Evolutionary conservation across 2,113 vertebrate genomes (phyloP).

Genomic region (Oceanites oceanicus): DNA sequence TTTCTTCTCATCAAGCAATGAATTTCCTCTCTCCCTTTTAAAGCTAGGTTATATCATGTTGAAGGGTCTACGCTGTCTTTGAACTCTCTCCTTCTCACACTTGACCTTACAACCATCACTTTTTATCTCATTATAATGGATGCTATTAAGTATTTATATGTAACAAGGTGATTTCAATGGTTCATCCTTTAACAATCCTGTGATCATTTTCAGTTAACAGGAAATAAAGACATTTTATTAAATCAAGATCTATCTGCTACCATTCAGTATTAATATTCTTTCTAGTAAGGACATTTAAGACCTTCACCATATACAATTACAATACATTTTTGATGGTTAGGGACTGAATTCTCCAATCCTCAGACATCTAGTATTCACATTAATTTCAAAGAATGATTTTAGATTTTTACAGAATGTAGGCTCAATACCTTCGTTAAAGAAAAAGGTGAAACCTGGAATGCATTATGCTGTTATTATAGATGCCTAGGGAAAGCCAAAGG

Average conservation of each 20-base stretch:
- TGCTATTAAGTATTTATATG: conserved; percentile 53
- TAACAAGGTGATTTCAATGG: conserved; percentile 53
- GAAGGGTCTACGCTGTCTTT: conserved; percentile 31
- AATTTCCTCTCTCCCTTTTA: conserved; percentile 7
- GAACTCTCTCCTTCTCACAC: conserved; percentile 38
- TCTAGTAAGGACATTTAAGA: background rate
- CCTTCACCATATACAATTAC: background rate
- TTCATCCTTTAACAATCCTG: conserved; percentile 35
- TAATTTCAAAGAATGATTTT: background rate
- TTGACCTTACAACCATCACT: conserved; percentile 51
- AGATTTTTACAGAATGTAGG: background rate
- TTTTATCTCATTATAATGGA: conserved; percentile 61
- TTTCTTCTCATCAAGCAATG: conserved; percentile 41
- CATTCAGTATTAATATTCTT: conserved; percentile 20
- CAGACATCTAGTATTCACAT: background rate
- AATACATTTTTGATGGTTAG: background rate
- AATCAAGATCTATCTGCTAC: conserved; percentile 19
- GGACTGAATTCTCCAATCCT: background rate
- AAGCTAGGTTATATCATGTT: conserved; percentile 17
- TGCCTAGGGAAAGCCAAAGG: background rate
- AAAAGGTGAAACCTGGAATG: conserved; percentile 11
- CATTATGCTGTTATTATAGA: background rate
- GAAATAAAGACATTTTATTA: conserved; percentile 52
- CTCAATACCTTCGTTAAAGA: background rate
- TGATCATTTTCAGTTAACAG: conserved; percentile 27